These are phyloP conservation scores for Drosophila hamatofila DNA, from an alignment of 2,888 invertebrate genomes.

Conservation along the genomic window DNA sequence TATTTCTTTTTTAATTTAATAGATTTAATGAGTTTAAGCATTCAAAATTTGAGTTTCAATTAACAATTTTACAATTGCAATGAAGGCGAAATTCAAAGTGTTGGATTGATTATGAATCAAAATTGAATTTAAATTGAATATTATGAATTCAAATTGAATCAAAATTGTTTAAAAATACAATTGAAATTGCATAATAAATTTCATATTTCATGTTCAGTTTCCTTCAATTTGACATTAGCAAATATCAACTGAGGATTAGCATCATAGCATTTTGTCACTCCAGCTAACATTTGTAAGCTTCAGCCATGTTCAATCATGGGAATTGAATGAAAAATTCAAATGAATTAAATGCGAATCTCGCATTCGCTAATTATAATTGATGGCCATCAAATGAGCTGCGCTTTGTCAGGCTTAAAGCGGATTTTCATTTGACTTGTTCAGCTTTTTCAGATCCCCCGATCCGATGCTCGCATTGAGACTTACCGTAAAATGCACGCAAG, in stretches of 20 bases:
- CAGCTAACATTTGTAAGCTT: not conserved
- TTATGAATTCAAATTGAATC: not conserved
- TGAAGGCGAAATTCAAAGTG: not conserved
- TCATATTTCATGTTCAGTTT: not conserved
- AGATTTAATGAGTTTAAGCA: not conserved
- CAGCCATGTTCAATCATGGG: not conserved
- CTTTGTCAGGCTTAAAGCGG: constrained; percentile 13
- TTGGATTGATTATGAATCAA: not conserved
- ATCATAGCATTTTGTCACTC: not conserved
- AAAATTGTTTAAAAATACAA: not conserved
- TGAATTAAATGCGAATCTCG: not conserved
- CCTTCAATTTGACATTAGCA: constrained; percentile 5
- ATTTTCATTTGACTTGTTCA: not conserved
- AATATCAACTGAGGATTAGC: not conserved
- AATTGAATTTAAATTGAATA: constrained; percentile 7
- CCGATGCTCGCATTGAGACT: constrained; percentile 53
- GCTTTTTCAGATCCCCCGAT: not conserved
- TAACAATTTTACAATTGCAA: not conserved
- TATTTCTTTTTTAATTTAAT: not conserved
- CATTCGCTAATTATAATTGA: constrained; percentile 3
- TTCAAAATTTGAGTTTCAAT: not conserved
- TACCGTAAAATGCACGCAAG: constrained; percentile 64
- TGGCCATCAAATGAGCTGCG: constrained; percentile 16
- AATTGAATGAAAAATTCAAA: constrained; percentile 2
- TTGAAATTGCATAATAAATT: not conserved